Evolutionary conservation across 2,113 vertebrate genomes (phyloP), one percentile per base, ranked within the genome.

Genomic region (Neolamprologus devosi): DNA sequence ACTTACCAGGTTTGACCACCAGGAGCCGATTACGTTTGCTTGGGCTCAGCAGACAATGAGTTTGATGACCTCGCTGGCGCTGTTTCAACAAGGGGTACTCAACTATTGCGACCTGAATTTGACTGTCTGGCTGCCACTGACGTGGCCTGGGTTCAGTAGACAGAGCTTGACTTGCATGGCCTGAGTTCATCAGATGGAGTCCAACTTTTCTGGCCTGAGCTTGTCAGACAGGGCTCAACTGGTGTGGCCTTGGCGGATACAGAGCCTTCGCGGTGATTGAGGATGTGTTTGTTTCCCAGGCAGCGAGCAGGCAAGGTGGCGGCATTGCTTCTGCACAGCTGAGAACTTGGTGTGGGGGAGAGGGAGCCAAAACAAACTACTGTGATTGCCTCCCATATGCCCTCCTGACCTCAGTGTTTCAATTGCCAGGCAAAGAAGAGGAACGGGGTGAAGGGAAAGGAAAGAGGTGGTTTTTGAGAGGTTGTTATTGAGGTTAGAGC

Each of bases 221-320:
- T 91, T 88, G 91, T 95, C 90, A 94, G 89, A 93, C 63, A 9
- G 53, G 82, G 70, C 93, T 93, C 91, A 82, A 94, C 94, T 85
- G 90, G 95, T 95, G 89, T 95, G 93, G 95, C 93, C 94, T 94
- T 92, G 91, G 92, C 86, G 51, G 87, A 92, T 89, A 88, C 82
- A 47, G 88, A 91, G 83, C 91, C 91, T 90, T 90, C 82, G 14
- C 89, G 81, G 93, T 95, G 95, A 94, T 95, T 94, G 94, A 94
- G 93, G 92, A 95, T 92, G 93, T 94, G 92, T 96, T 95, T 94
- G 94, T 95, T 95, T 96, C 95, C 93, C 93, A 95, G 93, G 92
- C 93, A 94, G 92, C 90, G 86, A 93, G 92, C 93, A 94, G 92
- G 91, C 91, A 91, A 95, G 94, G 93, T 95, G 95, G 96, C 91